These are phyloP conservation scores for Odocoileus virginianus DNA, from an alignment of 2,113 vertebrate species.

Conservation along the genomic window DNA sequence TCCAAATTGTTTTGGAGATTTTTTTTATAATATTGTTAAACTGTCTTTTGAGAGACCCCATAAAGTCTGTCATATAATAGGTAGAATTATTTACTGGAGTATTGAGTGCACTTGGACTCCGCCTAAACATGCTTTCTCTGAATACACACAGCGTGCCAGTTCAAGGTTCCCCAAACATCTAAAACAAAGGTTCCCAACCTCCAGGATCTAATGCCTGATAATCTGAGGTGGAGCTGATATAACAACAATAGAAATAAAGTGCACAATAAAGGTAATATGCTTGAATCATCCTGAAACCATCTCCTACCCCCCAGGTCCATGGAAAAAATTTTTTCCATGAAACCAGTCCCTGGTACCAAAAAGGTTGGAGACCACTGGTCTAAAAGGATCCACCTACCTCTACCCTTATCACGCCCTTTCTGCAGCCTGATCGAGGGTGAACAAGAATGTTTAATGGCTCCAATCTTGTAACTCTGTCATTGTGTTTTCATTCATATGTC, in stretches of 20 bases:
- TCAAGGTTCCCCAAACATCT: not conserved
- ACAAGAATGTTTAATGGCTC: not conserved
- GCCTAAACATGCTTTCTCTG: not conserved
- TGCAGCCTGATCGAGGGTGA: not conserved
- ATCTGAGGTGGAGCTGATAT: not conserved
- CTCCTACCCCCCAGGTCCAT: not conserved
- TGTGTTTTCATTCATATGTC: not conserved
- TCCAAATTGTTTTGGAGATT: not conserved
- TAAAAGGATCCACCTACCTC: not conserved
- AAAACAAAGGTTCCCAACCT: not conserved
- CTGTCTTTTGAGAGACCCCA: not conserved
- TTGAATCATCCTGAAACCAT: not conserved
- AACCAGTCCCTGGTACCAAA: not conserved
- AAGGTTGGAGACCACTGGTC: not conserved
- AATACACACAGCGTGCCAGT: not conserved
- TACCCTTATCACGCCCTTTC: rapidly evolving
- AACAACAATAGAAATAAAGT: not conserved
- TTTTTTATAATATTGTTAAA: not conserved
- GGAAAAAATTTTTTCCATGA: not conserved
- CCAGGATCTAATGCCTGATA: not conserved
- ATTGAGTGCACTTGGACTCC: not conserved
- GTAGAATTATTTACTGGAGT: not conserved
- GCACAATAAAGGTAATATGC: not conserved
- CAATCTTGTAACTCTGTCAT: not conserved
- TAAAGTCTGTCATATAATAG: not conserved